phyloP scores from a whole-genome alignment of 2,888 invertebrate species.

The Caenorhabditis drosophilae region DNA sequence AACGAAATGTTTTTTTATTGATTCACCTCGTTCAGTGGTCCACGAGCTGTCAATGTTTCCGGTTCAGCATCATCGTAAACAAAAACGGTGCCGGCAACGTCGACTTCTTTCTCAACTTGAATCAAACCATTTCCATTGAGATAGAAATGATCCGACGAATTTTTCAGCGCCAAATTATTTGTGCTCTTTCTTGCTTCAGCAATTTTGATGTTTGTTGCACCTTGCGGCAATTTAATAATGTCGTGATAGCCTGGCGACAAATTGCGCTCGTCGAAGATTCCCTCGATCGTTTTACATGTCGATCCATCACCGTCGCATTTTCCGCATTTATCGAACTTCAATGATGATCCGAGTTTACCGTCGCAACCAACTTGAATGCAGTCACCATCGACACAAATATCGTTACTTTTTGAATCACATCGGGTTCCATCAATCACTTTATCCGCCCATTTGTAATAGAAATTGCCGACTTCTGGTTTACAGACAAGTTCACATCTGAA shows the following conservation, averaged over 20 bases:
- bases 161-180: conserved; percentile 88
- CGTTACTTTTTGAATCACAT: conserved; percentile 79
- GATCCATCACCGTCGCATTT: conserved; percentile 88
- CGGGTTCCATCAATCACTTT: conserved; percentile 79
- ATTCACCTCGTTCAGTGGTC: conserved; percentile 84
- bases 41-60: conserved; percentile 84
- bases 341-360: conserved; percentile 85
- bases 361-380: conserved; percentile 95
- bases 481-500: conserved; percentile 86
- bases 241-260: conserved; percentile 83
- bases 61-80: conserved; percentile 82
- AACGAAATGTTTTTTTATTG: neutral
- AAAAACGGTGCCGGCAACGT: conserved; percentile 85
- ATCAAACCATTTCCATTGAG: conserved; percentile 93
- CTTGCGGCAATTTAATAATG: conserved; percentile 85
- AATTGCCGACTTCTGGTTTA: conserved; percentile 87
- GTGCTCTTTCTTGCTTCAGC: conserved; percentile 82
- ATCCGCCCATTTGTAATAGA: conserved; percentile 85
- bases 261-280: conserved; percentile 73
- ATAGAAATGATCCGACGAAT: conserved; percentile 83
- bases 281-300: conserved; percentile 80
- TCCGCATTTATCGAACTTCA: conserved; percentile 86
- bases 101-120: conserved; percentile 76
- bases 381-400: conserved; percentile 91
- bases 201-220: conserved; percentile 87